phyloP scores from a whole-genome alignment of 2,888 invertebrate species.

The Rhynchonema sp. region DNA sequence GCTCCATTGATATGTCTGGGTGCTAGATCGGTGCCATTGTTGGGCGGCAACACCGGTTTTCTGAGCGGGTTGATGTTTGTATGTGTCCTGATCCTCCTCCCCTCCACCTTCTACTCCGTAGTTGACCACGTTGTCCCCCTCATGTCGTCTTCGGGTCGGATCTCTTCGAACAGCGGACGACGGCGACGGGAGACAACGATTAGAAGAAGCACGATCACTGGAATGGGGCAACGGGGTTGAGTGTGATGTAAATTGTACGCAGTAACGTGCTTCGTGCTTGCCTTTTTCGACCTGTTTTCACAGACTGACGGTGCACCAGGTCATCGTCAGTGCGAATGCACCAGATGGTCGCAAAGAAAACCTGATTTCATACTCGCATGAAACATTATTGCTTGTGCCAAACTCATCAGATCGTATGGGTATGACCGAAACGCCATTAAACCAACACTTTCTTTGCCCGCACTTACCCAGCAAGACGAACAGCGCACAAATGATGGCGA shows the following conservation, averaged over 20 bases:
- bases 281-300: too few relatives aligned
- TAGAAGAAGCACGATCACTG: conserved; percentile 81
- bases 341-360: too few relatives aligned
- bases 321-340: too few relatives aligned
- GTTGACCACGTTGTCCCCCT: conserved; percentile 95
- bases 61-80: conserved; percentile 92
- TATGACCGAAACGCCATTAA: too few relatives aligned
- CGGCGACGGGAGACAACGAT: conserved; percentile 79
- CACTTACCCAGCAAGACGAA: conserved; percentile 86
- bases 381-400: too few relatives aligned
- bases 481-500: conserved; percentile 88
- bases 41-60: conserved; percentile 36
- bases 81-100: conserved; percentile 97
- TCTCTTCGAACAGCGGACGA: conserved; percentile 49
- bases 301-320: too few relatives aligned
- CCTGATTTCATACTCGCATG: too few relatives aligned
- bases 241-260: too few relatives aligned
- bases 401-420: too few relatives aligned
- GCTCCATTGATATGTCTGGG: conserved; percentile 9
- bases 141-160: conserved; percentile 93
- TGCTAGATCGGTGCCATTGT: conserved; percentile 9
- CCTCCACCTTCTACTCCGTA: conserved; percentile 98
- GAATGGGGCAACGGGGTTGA: conserved; percentile 7
- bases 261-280: too few relatives aligned
- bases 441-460: too few relatives aligned